Base-by-base conservation (phyloP, 2,113 vertebrate genomes). In the Ursus arctos region DNA sequence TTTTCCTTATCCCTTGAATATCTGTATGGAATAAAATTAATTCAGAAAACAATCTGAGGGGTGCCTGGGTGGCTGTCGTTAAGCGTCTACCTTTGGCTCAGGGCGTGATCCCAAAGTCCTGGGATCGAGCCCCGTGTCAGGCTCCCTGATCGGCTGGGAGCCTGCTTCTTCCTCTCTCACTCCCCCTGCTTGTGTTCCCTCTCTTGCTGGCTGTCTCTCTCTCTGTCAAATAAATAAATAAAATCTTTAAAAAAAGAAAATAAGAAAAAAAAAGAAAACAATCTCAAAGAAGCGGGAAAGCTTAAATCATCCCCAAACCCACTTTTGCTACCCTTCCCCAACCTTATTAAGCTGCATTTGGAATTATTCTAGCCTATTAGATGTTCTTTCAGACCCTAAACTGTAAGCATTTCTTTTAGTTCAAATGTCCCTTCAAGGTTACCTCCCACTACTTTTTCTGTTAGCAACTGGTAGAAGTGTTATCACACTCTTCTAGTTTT, bases 1-100 rank as follows among this genome's bases (percentile, higher is more conserved):
- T 79, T 95, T 95, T 92, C 95, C 31, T 87, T 95, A 63, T 95
- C 21, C 51, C 67, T 96, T 90, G 55, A 26, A 94, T 87, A 72
- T 83, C 91, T 95, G 74, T 40, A 28, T 93, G 82, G 72, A 94
- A 91, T 82, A 91, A 91, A 97, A 65, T 79, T 93, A 96, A 94
- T 96, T 91, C 63, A 55, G 89, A 83, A 93, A 95, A 92, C 14
- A 91, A 51, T 71, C 51, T 95, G 8, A 43, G 61, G 43, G 43
- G 43, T 43, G 43, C 43, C 43, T 43, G 43, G 43, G 4, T 43
- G 43, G 43, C 43, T 43, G 43, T 43, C 43, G 43, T 43, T 43
- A 43, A 43, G 43, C 43, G 43, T 43, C 43, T 43, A 43, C 43
- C 43, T 43, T 43, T 43, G 43, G 43, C 43, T 43, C 43, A 43